Percentiles rank a stretch among this genome's conserved stretches.
Evolutionary conservation across 2,888 invertebrate species (phyloP).

Genomic region (Monopis laevigella): DNA sequence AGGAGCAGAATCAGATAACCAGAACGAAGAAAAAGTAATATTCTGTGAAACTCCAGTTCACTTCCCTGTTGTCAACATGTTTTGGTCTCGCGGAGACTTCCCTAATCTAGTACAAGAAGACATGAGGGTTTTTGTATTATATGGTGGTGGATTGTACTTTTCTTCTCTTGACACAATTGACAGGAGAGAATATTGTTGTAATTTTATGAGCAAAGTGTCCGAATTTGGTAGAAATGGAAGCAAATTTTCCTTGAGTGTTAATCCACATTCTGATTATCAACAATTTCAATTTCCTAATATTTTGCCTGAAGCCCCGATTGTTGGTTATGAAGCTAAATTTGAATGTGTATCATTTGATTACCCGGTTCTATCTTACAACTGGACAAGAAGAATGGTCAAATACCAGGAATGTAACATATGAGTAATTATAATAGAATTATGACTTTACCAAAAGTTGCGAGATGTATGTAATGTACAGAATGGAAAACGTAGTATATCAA

Average conservation of each 20-base stretch:
- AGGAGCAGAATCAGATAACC: constrained; percentile 83
- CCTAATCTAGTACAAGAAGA: constrained; percentile 95
- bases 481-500: constrained; percentile 77
- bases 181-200: constrained; percentile 90
- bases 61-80: constrained; percentile 88
- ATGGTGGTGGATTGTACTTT: constrained; percentile 94
- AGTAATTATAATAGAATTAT: constrained; percentile 87
- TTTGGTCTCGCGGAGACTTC: constrained; percentile 91
- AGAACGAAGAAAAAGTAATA: constrained; percentile 94
- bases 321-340: constrained; percentile 88
- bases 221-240: constrained; percentile 91
- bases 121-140: constrained; percentile 90
- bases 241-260: constrained; percentile 82
- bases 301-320: constrained; percentile 92
- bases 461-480: constrained; percentile 91
- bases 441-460: constrained; percentile 84
- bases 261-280: constrained; percentile 89
- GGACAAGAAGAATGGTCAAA: constrained; percentile 80
- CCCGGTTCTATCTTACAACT: constrained; percentile 92
- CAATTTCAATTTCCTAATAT: constrained; percentile 92
- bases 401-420: constrained; percentile 79
- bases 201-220: constrained; percentile 87
- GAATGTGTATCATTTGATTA: constrained; percentile 98
- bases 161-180: constrained; percentile 93
- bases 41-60: constrained; percentile 94